Percentiles rank a stretch among this genome's conserved stretches.
Evolutionary conservation across 1,140 invertebrate genomes (phyloP).

Genomic region (Mactra quadrangularis): DNA sequence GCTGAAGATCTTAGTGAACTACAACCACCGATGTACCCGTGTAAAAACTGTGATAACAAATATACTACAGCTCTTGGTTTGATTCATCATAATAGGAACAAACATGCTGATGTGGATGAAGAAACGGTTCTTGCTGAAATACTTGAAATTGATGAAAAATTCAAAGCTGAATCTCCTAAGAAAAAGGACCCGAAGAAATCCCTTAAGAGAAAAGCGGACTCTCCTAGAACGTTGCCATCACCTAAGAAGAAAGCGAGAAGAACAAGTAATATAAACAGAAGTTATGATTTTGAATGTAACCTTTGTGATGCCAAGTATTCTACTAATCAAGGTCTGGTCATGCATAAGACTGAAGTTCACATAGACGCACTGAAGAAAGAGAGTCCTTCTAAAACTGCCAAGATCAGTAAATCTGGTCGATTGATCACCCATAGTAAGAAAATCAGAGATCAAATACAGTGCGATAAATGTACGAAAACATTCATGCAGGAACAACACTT

Average conservation of each 20-base stretch:
- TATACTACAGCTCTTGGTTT: conserved; percentile 43
- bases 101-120: conserved; percentile 38
- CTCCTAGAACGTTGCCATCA: no score
- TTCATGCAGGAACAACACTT: conserved; percentile 32
- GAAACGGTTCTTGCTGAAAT: conserved; percentile 25
- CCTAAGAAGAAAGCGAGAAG: no score
- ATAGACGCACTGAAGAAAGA: neutral
- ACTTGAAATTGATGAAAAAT: conserved; percentile 19
- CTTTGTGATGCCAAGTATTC: conserved; percentile 13
- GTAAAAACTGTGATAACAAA: conserved; percentile 27
- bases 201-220: conserved; percentile 8
- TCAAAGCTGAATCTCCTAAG: conserved; percentile 4
- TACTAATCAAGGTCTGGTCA: conserved; percentile 5
- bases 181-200: conserved; percentile 6
- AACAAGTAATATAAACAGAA: no score
- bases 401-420: conserved; percentile 42
- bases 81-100: conserved; percentile 44
- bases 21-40: conserved; percentile 30
- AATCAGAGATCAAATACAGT: conserved; percentile 26
- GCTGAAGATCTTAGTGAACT: neutral
- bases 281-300: conserved; percentile 6
- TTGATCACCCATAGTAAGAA: conserved; percentile 37
- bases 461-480: conserved; percentile 24
- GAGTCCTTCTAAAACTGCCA: neutral
- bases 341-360: conserved; percentile 9